Conservation (phyloP, 2,888 invertebrate species). For the Euplagia quadripunctaria region DNA sequence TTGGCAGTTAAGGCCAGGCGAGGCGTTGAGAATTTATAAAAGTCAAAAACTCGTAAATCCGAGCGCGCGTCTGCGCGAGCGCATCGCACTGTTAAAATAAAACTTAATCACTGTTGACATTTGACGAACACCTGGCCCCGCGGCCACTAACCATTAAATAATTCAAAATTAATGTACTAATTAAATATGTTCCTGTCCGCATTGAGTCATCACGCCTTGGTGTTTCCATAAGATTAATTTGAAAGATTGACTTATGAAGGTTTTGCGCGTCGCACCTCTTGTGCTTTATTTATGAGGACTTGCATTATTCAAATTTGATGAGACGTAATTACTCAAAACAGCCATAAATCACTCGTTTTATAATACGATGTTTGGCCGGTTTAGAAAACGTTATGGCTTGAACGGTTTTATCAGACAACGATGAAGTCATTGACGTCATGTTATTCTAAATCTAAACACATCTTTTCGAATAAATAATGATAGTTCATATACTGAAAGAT, state of each 20-base stretch:
- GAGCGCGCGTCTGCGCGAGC: conserved; percentile 58
- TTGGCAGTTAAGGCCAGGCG: conserved; percentile 81
- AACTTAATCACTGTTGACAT: conserved; percentile 85
- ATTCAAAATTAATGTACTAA: conserved; percentile 85
- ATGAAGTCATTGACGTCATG: conserved; percentile 76
- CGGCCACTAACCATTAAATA: conserved; percentile 74
- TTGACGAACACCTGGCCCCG: conserved; percentile 83
- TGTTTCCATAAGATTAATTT: conserved; percentile 80
- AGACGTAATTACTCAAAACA: conserved; percentile 86
- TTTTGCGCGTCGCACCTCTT: conserved; percentile 74
- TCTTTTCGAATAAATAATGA: conserved; percentile 74
- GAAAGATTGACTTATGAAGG: conserved; percentile 82
- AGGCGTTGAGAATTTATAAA: conserved; percentile 82
- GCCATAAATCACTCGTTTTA: conserved; percentile 83
- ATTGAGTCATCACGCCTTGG: conserved; percentile 81
- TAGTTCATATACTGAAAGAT: conserved; percentile 65
- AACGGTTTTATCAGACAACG: conserved; percentile 63
- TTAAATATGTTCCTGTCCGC: conserved; percentile 82
- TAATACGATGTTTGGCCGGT: conserved; percentile 76
- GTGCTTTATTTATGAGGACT: conserved; percentile 80
- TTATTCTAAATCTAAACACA: conserved; percentile 70
- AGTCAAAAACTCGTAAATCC: conserved; percentile 83
- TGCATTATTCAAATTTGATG: conserved; percentile 86
- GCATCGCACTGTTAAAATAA: conserved; percentile 74
- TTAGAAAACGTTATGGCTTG: conserved; percentile 70